Evolutionary conservation across 2,797 vertebrate species (phyloP).

Genomic region (Xenopus petersii): DNA sequence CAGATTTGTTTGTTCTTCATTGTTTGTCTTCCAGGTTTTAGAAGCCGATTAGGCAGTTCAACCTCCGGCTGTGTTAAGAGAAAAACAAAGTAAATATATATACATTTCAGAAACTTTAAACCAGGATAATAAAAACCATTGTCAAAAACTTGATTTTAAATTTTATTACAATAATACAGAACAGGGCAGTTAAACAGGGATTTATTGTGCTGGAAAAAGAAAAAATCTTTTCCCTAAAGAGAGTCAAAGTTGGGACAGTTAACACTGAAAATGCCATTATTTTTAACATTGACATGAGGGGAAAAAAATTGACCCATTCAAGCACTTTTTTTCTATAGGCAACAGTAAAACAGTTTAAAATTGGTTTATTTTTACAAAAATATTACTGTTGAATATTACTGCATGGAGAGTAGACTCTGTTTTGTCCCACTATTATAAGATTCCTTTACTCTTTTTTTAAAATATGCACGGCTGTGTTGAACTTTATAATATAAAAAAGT

Average conservation of each 20-base stretch:
- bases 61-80: not conserved
- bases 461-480: constrained; percentile 41
- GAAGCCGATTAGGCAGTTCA: no score
- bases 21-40: no score
- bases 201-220: constrained; percentile 52
- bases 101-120: not conserved
- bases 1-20: no score
- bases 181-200: constrained; percentile 42
- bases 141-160: constrained; percentile 46
- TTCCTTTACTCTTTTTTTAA: constrained; percentile 42
- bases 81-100: not conserved
- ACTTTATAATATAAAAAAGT: constrained; percentile 61
- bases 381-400: constrained; percentile 64
- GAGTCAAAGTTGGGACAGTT: constrained; percentile 72
- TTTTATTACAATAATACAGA: constrained; percentile 50
- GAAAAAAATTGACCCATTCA: constrained; percentile 70
- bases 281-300: constrained; percentile 70
- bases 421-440: constrained; percentile 63
- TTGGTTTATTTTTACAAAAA: constrained; percentile 69
- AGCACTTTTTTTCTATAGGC: constrained; percentile 69
- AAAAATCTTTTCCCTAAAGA: constrained; percentile 57
- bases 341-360: constrained; percentile 62
- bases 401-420: constrained; percentile 70
- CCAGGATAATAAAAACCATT: constrained; percentile 14
- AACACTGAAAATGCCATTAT: constrained; percentile 77